These are phyloP conservation scores for Drosophila merina DNA, from an alignment of 2,888 invertebrate genomes.

Conservation along the genomic window DNA sequence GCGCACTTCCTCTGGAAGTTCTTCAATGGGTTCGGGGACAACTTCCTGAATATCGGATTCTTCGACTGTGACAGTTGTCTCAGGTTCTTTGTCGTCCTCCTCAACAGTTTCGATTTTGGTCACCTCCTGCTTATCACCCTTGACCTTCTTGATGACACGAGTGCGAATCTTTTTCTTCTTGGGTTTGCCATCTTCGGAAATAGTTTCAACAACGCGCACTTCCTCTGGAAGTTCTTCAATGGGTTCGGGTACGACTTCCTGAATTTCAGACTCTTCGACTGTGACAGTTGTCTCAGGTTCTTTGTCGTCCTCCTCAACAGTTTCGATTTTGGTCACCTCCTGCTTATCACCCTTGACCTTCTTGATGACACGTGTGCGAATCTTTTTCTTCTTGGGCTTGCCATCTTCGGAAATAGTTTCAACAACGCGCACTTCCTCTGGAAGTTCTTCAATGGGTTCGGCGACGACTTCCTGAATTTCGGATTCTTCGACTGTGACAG, in stretches of 20 bases:
- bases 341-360: slow-evolving; percentile 50
- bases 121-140: slow-evolving; percentile 34
- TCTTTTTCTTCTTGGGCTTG: slow-evolving; percentile 43
- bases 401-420: slow-evolving; percentile 39
- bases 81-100: slow-evolving; percentile 26
- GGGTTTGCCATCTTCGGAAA: slow-evolving; percentile 26
- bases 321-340: slow-evolving; percentile 32
- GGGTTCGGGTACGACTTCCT: neutral
- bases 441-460: slow-evolving; percentile 31
- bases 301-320: slow-evolving; percentile 30
- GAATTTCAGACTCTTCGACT: neutral
- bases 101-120: slow-evolving; percentile 37
- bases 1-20: slow-evolving; percentile 27
- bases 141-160: slow-evolving; percentile 34
- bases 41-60: slow-evolving; percentile 8
- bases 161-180: slow-evolving; percentile 37
- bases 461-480: neutral
- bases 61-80: slow-evolving; percentile 25
- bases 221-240: slow-evolving; percentile 30
- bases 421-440: slow-evolving; percentile 38
- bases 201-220: slow-evolving; percentile 18
- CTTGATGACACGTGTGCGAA: slow-evolving; percentile 46
- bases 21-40: slow-evolving; percentile 8
- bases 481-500: slow-evolving; percentile 36
- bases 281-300: slow-evolving; percentile 12